Percentiles rank a stretch among this genome's conserved stretches.
Conservation (phyloP, 1,140 invertebrate genomes). For the Hypothenemus hampei region DNA sequence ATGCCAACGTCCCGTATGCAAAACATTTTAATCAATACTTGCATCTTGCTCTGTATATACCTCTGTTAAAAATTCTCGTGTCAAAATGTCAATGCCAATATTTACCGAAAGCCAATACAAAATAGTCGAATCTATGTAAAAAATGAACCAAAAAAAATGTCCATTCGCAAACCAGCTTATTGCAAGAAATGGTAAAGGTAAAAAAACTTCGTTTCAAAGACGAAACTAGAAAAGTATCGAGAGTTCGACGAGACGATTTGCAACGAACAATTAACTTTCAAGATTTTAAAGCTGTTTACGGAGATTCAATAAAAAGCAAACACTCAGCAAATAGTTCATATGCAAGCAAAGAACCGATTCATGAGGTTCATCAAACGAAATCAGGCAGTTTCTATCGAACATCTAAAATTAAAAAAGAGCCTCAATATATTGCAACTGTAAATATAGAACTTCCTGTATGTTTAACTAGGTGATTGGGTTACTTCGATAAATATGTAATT, state of each 20-base stretch:
- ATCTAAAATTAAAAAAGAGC: slow-evolving; percentile 3
- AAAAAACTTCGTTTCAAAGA: slow-evolving; percentile 13
- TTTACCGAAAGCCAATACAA: background rate
- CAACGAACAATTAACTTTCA: slow-evolving; percentile 17
- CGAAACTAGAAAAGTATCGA: background rate
- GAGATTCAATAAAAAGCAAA: background rate
- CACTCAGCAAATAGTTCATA: background rate
- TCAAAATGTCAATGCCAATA: slow-evolving; percentile 22
- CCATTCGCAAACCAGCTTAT: slow-evolving; percentile 6
- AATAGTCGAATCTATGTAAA: background rate
- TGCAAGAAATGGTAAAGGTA: slow-evolving; percentile 15
- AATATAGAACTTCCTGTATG: slow-evolving; percentile 11
- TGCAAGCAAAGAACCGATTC: background rate
- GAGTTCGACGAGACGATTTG: background rate
- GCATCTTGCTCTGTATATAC: background rate
- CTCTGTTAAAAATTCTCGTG: slow-evolving; percentile 18
- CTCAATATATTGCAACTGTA: slow-evolving; percentile 4
- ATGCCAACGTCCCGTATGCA: too few species aligned
- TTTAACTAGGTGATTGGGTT: background rate
- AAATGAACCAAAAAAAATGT: slow-evolving; percentile 17
- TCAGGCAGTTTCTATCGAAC: slow-evolving; percentile 9
- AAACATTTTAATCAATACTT: too few species aligned
- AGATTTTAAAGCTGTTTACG: slow-evolving; percentile 19
- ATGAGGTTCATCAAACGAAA: slow-evolving; percentile 3
- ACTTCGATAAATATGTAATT: background rate